A percentile compares a stretch with the other conserved stretches of the same genome.
These are phyloP conservation scores for Melanotaenia parkinsoni DNA, from an alignment of 2,797 vertebrate species.

Conservation along the genomic window DNA sequence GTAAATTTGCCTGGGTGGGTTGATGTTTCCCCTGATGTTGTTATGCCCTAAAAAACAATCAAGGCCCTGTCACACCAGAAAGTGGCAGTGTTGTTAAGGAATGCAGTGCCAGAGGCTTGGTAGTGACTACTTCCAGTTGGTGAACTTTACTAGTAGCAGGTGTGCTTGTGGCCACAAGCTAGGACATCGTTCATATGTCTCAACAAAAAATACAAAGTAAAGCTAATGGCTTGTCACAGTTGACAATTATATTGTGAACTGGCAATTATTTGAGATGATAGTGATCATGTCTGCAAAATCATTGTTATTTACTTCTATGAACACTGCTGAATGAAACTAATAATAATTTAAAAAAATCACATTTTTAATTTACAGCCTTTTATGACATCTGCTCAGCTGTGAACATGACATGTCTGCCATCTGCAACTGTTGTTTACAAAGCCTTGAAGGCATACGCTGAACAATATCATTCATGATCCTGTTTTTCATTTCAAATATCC, in stretches of 20 bases:
- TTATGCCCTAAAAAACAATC: constrained; percentile 17
- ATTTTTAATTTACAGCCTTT: too few species aligned
- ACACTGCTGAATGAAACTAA: background rate
- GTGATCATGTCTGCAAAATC: background rate
- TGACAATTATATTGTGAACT: too few species aligned
- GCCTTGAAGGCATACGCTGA: too few species aligned
- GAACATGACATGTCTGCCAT: too few species aligned
- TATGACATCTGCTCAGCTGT: too few species aligned
- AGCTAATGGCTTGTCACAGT: too few species aligned
- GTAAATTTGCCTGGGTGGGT: constrained; percentile 15
- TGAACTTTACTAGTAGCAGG: constrained; percentile 11
- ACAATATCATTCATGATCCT: too few species aligned
- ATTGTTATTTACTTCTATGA: background rate
- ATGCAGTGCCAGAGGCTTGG: background rate
- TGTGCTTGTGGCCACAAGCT: background rate
- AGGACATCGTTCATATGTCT: background rate
- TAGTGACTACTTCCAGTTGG: background rate
- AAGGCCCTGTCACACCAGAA: constrained; percentile 5
- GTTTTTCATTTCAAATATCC: too few species aligned
- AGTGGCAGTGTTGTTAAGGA: background rate
- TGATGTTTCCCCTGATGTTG: constrained; percentile 8
- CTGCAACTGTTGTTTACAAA: too few species aligned
- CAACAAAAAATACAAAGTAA: background rate
- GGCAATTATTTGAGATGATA: background rate
- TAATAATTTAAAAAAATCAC: too few species aligned